Conservation (phyloP, 2,797 vertebrate genomes). For the Poecilia picta region DNA sequence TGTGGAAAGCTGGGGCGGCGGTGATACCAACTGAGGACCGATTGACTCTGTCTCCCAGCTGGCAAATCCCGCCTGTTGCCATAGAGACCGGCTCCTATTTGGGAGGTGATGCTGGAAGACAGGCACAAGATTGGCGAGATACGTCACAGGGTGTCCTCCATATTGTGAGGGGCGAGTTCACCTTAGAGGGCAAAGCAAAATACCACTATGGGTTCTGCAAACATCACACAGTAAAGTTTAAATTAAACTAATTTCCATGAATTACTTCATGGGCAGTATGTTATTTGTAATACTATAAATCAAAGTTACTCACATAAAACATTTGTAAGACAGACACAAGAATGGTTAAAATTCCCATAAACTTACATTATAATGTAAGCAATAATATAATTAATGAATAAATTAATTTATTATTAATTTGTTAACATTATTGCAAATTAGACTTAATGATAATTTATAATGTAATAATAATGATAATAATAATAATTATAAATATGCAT, state of each 20-base stretch:
- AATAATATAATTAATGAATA: too few relatives aligned
- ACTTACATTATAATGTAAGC: too few relatives aligned
- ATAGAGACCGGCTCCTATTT: constrained; percentile 75
- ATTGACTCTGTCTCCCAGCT: constrained; percentile 53
- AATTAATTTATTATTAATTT: too few relatives aligned
- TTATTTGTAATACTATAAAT: background rate
- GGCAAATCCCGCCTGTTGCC: constrained; percentile 80
- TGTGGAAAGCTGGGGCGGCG: constrained; percentile 44
- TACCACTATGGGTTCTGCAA: background rate
- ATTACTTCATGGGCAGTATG: background rate
- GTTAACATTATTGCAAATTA: too few relatives aligned
- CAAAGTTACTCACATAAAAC: too few relatives aligned
- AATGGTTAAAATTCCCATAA: too few relatives aligned
- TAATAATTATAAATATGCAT: background rate
- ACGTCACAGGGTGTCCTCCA: background rate
- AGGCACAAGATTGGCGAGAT: background rate
- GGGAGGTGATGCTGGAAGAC: constrained; percentile 30
- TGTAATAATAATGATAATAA: background rate
- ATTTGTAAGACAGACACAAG: too few relatives aligned
- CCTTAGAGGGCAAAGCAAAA: background rate
- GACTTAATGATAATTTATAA: background rate
- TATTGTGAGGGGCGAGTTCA: background rate
- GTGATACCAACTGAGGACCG: constrained; percentile 59
- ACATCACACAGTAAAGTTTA: background rate
- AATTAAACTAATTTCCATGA: background rate